Base-by-base conservation (phyloP, 2,113 vertebrate genomes). In the Chloropsis hardwickii region DNA sequence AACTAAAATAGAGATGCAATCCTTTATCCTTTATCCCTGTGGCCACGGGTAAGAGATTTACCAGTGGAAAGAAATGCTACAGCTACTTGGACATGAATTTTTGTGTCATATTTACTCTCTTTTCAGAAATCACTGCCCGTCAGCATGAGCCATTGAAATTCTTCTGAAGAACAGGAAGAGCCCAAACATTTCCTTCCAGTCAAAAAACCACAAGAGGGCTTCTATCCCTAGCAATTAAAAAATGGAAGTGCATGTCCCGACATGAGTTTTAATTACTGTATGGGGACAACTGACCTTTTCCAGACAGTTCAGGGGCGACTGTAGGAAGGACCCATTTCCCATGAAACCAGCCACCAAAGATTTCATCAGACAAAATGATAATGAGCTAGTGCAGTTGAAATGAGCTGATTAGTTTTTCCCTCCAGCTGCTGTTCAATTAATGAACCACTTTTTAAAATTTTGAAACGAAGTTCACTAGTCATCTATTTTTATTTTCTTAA, bases 341-440 rank as follows among this genome's bases (percentile, higher is more conserved):
- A 92, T 69, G 81, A 83, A 96, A 94, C 61, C 88, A 93, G 93
- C 9, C 58, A 92, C 80, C 80, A 81, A 95, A 97, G 88, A 97
- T 89, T 94, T 95, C 90, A 93, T 95, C 91, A 96, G 92, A 79
- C 58, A 78, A 96, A 94, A 97, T 95, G 94, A 94, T 96, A 97
- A 96, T 96, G 93, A 97, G 90, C 95, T 65, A 90, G 78, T 96
- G 57, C 93, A 94, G 94, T 93, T 95, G 94, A 97, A 97, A 95
- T 83, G 94, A 96, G 88, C 78, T 96, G 95, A 97, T 97, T 95
- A 97, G 88, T 95, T 96, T 94, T 88, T 89, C 53, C 84, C 91
- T 88, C 88, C 94, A 94, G 92, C 95, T 95, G 95, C 94, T 78
- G 93, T 96, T 97, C 94, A 95, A 96, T 96, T 97, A 97, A 96